Evolutionary conservation across 2,888 invertebrate genomes (phyloP).

Genomic region (Macrophya annulata): DNA sequence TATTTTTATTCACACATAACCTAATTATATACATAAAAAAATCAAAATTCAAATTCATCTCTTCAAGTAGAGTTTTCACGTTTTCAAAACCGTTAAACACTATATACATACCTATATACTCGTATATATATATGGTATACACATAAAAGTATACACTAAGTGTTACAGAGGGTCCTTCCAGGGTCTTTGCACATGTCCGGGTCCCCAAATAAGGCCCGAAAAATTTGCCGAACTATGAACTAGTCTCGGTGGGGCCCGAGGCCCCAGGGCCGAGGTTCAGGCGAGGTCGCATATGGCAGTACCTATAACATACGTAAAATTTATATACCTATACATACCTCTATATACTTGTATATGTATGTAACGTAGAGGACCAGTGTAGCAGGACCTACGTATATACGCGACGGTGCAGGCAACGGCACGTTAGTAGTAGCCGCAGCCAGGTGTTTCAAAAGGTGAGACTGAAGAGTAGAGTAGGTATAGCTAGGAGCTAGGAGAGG

Average conservation of each 20-base stretch:
- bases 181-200: slow-evolving; percentile 48
- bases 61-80: too few species aligned
- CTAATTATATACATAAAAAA: too few species aligned
- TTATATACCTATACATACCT: too few species aligned
- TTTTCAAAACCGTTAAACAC: too few species aligned
- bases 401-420: slow-evolving; percentile 25
- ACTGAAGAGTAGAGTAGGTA: too few species aligned
- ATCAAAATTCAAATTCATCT: too few species aligned
- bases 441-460: slow-evolving; percentile 77
- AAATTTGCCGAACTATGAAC: slow-evolving; percentile 50
- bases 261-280: too few species aligned
- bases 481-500: too few species aligned
- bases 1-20: too few species aligned
- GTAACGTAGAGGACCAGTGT: background rate
- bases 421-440: slow-evolving; percentile 61
- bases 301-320: background rate
- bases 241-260: slow-evolving; percentile 50
- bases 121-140: background rate
- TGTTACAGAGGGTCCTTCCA: slow-evolving; percentile 19
- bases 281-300: slow-evolving; percentile 44
- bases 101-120: background rate
- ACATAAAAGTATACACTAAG: background rate
- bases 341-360: too few species aligned
- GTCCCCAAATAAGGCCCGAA: slow-evolving; percentile 33
- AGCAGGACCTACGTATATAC: background rate